Base-by-base conservation (phyloP, 2,888 invertebrate genomes). In the Tetropium fuscum region DNA sequence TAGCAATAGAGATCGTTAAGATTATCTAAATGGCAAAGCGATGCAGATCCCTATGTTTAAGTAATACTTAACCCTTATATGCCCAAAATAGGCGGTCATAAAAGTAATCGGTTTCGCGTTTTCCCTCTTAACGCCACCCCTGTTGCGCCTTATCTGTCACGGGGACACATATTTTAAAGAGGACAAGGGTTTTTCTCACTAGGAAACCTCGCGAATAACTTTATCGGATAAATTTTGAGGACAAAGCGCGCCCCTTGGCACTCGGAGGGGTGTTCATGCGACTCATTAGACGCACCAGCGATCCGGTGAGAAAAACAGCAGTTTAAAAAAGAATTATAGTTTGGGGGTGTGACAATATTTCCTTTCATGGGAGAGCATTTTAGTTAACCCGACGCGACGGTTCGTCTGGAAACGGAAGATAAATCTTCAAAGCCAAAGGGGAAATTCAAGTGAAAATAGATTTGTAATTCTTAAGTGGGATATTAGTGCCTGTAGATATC, bases 231-330 rank as follows among this genome's bases (percentile, higher is more conserved):
- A 27, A 48, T 40, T 51, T 40, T 11, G 40, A n/a, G 38, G 40
- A 51, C 51, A 38, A 51, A 51, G 40, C 38, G n/a, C n/a, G 15
- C 38, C 49, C 18, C 13, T 49, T 36, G 7, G 36, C 20, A 44
- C 49, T 22, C 40, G 47, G 27, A 59, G 60, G 57, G 60, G 48
- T 27, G 47, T 51, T 57, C 47, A 56, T 56, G 57, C 60, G 60
- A 60, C 60, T 65, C 60, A 65, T 65, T 65, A 65, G 60, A 32
- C 58, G 36, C 60, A 40, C 45, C 34, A 55, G 49, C 54, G 59
- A 49, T 47, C 54, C 20, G 18, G 51, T 18, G 47, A 54, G 54
- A 65, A 62, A 65, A 64, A 56, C 49, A 44, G 48, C 41, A 48
- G 32, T 55, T 64, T 61, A 43, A 45, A 55, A 38, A 60, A 59